Percentiles rank a stretch among this genome's conserved stretches.
These are phyloP conservation scores for Burhinus oedicnemus DNA, from an alignment of 2,113 vertebrate species.

Conservation along the genomic window DNA sequence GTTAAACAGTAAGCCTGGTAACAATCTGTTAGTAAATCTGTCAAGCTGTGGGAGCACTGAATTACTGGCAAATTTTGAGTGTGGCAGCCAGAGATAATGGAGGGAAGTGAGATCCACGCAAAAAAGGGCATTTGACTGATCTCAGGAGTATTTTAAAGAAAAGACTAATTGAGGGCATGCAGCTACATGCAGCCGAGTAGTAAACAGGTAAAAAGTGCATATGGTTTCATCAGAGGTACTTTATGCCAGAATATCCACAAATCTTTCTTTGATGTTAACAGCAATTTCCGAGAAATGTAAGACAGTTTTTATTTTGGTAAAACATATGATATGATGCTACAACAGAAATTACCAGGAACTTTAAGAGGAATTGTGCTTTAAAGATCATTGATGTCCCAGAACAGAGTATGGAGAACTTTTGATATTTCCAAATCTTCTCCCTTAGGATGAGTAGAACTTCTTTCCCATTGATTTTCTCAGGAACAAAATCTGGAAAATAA, in stretches of 20 bases:
- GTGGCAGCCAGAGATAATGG: not conserved
- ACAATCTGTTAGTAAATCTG: conserved; percentile 66
- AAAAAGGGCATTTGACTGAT: conserved; percentile 37
- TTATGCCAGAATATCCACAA: not conserved
- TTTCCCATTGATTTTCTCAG: not conserved
- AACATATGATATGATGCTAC: not conserved
- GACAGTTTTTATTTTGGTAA: not conserved
- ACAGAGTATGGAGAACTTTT: not conserved
- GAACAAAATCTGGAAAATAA: not conserved
- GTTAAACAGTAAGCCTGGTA: conserved; percentile 41
- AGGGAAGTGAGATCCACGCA: conserved; percentile 3
- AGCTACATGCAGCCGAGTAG: not conserved
- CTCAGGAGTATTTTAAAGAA: conserved; percentile 31
- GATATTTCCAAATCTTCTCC: not conserved
- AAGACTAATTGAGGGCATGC: not conserved
- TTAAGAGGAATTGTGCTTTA: not conserved
- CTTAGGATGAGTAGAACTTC: not conserved
- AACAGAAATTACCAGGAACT: not conserved
- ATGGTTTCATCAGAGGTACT: not conserved
- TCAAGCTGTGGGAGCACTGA: conserved; percentile 39
- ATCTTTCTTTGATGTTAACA: not conserved
- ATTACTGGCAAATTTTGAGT: conserved; percentile 40
- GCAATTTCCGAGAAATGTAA: not conserved
- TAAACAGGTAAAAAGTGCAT: not conserved
- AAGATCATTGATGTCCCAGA: not conserved